Evolutionary conservation across 2,113 vertebrate species (phyloP).

Genomic region (Alouatta palliata): DNA sequence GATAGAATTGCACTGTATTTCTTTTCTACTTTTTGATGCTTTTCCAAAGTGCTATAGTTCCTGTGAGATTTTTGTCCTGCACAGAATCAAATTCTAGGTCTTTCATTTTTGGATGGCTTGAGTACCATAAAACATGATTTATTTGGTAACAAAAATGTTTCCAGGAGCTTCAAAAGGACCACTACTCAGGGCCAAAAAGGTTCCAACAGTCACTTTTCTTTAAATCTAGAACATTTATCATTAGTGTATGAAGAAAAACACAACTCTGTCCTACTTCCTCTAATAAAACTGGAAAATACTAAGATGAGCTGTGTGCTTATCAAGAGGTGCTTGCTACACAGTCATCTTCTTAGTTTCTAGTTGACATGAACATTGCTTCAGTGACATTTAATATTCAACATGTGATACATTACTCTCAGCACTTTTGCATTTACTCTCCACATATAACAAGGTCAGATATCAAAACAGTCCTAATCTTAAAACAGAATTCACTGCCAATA

Average conservation of each 20-base stretch:
- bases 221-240: background rate
- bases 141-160: slow-evolving; percentile 20
- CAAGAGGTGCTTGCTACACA: background rate
- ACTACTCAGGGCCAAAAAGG: background rate
- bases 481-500: background rate
- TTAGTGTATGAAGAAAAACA: background rate
- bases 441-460: background rate
- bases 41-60: background rate
- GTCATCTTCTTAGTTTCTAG: background rate
- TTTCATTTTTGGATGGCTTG: background rate
- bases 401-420: background rate
- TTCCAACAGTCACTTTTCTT: background rate
- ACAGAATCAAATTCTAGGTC: background rate
- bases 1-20: background rate
- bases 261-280: background rate
- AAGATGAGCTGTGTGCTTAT: background rate
- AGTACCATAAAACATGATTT: slow-evolving; percentile 25
- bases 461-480: background rate
- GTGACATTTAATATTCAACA: background rate
- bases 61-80: background rate
- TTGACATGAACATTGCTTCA: background rate
- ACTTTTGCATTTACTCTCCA: background rate
- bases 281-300: background rate
- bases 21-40: background rate
- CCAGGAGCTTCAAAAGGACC: slow-evolving; percentile 17